phyloP scores from a whole-genome alignment of 2,797 vertebrate species.

The Capromys pilorides region DNA sequence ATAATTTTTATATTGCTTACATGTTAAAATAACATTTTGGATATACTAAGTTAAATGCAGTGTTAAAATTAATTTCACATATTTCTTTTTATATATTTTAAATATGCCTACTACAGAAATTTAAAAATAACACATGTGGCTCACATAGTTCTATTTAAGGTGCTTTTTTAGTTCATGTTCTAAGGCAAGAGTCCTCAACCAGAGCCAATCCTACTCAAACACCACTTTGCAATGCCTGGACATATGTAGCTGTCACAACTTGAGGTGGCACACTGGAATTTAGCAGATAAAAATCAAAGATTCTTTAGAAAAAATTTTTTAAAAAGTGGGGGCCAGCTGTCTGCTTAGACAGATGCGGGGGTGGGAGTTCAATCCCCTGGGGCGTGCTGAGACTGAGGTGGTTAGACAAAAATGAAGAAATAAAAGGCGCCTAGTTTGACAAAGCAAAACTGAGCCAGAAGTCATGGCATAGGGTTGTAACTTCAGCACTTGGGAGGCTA shows the following conservation, averaged over 20 bases:
- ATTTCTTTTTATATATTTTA: constrained; percentile 27
- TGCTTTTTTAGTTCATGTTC: neutral
- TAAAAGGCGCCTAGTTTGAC: neutral
- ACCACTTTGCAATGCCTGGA: neutral
- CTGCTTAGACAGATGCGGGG: too few relatives aligned
- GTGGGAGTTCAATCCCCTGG: too few relatives aligned
- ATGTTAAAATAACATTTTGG: neutral
- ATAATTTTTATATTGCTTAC: neutral
- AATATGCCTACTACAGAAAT: neutral
- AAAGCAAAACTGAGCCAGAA: neutral
- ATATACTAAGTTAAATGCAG: neutral
- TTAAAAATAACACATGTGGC: neutral
- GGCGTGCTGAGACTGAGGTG: too few relatives aligned
- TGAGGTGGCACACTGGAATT: neutral
- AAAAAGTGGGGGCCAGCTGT: too few relatives aligned
- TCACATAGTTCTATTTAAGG: neutral
- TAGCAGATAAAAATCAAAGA: neutral
- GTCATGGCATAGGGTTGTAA: neutral
- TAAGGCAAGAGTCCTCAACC: neutral
- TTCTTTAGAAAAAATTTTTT: too few relatives aligned
- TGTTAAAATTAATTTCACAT: constrained; percentile 30
- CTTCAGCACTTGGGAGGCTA: neutral
- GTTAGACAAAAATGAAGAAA: neutral
- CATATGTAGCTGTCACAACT: neutral
- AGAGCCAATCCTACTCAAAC: neutral